Conservation (phyloP, 2,113 vertebrate genomes). For the Sterrhoptilus dennistouni region DNA sequence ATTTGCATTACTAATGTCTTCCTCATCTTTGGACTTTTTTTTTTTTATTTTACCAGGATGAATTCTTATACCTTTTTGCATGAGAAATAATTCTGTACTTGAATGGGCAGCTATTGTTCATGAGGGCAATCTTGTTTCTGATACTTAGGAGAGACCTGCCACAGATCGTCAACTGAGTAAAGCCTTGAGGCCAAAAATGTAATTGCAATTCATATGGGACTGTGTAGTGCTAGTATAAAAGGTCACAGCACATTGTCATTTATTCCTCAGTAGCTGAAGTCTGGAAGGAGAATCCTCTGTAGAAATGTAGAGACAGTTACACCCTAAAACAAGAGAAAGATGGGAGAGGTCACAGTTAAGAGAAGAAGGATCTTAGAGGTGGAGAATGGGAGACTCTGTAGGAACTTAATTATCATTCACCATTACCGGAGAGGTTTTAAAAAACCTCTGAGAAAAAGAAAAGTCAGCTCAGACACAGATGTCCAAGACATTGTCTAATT, state of each 20-base stretch:
- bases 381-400: not conserved
- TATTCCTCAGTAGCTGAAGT: not conserved
- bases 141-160: not conserved
- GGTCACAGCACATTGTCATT: not conserved
- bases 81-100: not conserved
- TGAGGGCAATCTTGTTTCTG: not conserved
- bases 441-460: not conserved
- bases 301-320: not conserved
- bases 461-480: not conserved
- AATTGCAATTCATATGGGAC: conserved; percentile 1
- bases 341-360: not conserved
- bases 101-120: not conserved
- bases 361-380: not conserved
- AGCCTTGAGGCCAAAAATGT: conserved; percentile 1
- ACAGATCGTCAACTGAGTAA: not conserved
- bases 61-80: not conserved
- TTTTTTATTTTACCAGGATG: not conserved
- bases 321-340: not conserved
- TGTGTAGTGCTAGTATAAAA: conserved; percentile 8
- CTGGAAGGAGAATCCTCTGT: conserved; percentile 12
- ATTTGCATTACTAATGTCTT: not conserved
- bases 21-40: not conserved
- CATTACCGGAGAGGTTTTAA: not conserved
- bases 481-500: conserved; percentile 1
- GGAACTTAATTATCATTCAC: conserved; percentile 1